Percentiles rank a stretch among this genome's conserved stretches.
Conservation (phyloP, 2,113 vertebrate species). For the Lepisosteus osseus region DNA sequence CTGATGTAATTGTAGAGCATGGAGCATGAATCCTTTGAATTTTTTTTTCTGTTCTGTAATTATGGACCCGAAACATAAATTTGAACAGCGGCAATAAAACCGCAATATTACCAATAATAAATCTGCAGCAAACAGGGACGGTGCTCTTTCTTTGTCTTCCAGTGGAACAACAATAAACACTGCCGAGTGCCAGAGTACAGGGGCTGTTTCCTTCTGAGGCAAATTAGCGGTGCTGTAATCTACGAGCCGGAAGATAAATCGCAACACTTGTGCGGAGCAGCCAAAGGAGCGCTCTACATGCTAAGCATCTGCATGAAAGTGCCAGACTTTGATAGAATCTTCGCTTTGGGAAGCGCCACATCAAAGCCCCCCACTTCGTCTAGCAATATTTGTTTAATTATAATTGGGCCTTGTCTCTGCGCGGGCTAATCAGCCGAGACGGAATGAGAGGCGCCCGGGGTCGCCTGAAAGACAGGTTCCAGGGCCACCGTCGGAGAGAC, state of each 20-base stretch:
- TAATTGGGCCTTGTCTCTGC: conserved; percentile 22
- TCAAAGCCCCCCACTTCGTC: conserved; percentile 25
- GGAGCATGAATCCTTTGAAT: background rate
- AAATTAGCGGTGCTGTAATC: conserved; percentile 39
- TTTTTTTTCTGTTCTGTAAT: conserved; percentile 10
- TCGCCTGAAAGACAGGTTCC: background rate
- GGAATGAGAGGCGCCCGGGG: background rate
- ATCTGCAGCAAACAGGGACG: background rate
- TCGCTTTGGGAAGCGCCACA: conserved; percentile 7
- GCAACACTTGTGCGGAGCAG: conserved; percentile 21
- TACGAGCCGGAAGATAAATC: conserved; percentile 33
- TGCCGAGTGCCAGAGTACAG: conserved; percentile 18
- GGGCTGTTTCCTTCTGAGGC: conserved; percentile 29
- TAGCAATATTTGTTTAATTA: conserved; percentile 27
- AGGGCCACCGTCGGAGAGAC: background rate
- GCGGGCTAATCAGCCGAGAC: conserved; percentile 26
- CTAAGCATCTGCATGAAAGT: conserved; percentile 26
- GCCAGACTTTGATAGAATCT: conserved; percentile 30
- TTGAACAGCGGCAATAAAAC: background rate
- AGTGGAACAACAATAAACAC: conserved; percentile 7
- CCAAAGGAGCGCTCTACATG: conserved; percentile 19
- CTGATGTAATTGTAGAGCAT: conserved; percentile 8
- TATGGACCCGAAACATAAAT: conserved; percentile 8
- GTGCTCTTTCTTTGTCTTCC: conserved; percentile 6
- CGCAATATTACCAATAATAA: conserved; percentile 3